Evolutionary conservation across 92 coral and sea anemone species (phyloP).

Genomic region (Phenganax marumi): DNA sequence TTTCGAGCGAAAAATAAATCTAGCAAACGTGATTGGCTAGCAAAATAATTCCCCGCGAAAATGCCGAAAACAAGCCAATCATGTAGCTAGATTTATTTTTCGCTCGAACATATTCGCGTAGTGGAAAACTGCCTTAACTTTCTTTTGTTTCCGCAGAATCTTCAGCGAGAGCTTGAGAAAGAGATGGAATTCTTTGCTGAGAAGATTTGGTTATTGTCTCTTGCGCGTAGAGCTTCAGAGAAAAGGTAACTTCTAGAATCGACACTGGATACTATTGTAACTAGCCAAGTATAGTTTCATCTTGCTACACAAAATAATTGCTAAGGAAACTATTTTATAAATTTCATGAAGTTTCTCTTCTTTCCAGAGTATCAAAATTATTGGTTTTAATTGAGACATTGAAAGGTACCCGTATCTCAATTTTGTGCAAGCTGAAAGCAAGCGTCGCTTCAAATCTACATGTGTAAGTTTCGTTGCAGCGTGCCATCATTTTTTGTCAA

Average conservation of each 20-base stretch:
- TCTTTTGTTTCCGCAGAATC: constrained; percentile 47
- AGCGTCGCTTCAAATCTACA: no score
- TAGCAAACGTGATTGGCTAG: no score
- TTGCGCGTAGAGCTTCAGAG: constrained; percentile 79
- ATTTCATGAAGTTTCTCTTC: neutral
- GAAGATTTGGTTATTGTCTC: constrained; percentile 63
- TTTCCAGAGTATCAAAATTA: constrained; percentile 73
- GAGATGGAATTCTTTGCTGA: constrained; percentile 82
- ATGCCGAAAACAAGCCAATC: no score
- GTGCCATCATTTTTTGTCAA: neutral
- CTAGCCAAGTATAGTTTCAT: no score
- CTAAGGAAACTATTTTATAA: neutral
- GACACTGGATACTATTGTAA: no score
- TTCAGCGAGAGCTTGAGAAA: constrained; percentile 64
- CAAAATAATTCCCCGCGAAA: no score
- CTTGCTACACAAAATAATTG: neutral
- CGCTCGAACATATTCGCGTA: no score
- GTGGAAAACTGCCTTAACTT: no score
- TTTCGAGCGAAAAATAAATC: neutral
- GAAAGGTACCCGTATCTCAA: constrained; percentile 61
- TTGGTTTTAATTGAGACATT: constrained; percentile 67
- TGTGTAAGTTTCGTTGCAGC: no score
- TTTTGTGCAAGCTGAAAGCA: neutral
- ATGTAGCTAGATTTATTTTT: no score
- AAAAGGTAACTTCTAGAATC: constrained; percentile 79